Evolutionary conservation across 2,797 vertebrate species (phyloP).

Genomic region (Labroides dimidiatus): DNA sequence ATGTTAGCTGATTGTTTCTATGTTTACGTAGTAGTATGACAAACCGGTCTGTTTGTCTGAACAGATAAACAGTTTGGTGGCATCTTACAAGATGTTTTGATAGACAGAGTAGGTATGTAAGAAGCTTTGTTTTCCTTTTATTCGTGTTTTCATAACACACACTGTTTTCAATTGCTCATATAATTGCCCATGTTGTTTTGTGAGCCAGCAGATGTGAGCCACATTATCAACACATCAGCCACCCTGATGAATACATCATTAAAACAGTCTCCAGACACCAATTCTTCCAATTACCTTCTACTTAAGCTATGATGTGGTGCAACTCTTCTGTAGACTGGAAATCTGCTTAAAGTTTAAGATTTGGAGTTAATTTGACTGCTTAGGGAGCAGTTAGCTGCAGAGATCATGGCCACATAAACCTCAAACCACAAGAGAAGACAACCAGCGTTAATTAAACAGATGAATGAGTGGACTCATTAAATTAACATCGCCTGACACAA

Average conservation of each 20-base stretch:
- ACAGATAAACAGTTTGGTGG: too few species aligned
- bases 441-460: constrained; percentile 71
- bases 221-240: constrained; percentile 56
- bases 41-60: constrained; percentile 6
- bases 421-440: constrained; percentile 67
- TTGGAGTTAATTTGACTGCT: constrained; percentile 57
- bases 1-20: constrained; percentile 1
- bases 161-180: constrained; percentile 19
- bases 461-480: constrained; percentile 61
- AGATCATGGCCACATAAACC: constrained; percentile 68
- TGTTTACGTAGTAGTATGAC: constrained; percentile 21
- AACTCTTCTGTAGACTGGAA: constrained; percentile 37
- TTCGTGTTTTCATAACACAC: constrained; percentile 26
- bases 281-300: constrained; percentile 59
- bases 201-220: constrained; percentile 52
- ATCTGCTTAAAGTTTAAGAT: constrained; percentile 55
- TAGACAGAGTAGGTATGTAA: too few species aligned
- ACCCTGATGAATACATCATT: constrained; percentile 59
- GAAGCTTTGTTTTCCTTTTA: too few species aligned
- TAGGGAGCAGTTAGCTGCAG: constrained; percentile 61
- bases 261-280: constrained; percentile 61
- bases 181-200: constrained; percentile 17
- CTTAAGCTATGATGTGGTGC: constrained; percentile 67
- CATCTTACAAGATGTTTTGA: too few species aligned
- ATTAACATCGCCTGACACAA: constrained; percentile 48